Evolutionary conservation across 2,113 vertebrate genomes (phyloP).

Genomic region (Urocolius indicus): DNA sequence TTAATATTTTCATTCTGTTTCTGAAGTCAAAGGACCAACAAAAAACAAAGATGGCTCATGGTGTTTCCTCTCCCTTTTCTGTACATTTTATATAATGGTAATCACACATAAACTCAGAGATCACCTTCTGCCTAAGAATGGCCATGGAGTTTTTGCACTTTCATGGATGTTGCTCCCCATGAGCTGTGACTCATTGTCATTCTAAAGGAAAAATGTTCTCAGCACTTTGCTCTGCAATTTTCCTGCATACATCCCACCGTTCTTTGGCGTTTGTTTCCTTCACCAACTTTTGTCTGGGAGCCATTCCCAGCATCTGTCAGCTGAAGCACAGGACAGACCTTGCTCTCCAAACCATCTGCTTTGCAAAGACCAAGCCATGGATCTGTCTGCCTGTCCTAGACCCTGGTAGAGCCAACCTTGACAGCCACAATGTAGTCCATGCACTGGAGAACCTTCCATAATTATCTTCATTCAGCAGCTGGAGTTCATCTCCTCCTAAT

Average conservation of each 20-base stretch:
- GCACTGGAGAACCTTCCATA: neutral
- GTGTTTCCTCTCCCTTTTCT: neutral
- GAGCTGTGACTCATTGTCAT: neutral
- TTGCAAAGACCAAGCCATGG: neutral
- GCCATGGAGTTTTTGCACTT: neutral
- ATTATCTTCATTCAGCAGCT: neutral
- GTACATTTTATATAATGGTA: neutral
- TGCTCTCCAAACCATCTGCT: neutral
- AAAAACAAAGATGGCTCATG: neutral
- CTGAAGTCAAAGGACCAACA: neutral
- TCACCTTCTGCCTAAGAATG: neutral
- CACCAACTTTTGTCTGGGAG: neutral
- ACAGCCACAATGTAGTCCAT: neutral
- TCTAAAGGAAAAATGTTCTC: neutral
- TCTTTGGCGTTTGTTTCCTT: neutral
- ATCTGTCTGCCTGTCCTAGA: neutral
- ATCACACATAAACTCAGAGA: neutral
- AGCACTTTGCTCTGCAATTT: neutral
- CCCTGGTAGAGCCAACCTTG: neutral
- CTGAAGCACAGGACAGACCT: neutral
- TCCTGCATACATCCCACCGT: neutral
- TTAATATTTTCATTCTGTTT: slow-evolving; percentile 61
- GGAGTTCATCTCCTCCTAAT: neutral
- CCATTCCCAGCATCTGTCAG: neutral
- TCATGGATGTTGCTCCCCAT: neutral